These are phyloP conservation scores for Hirundo rustica DNA, from an alignment of 2,797 vertebrate genomes.

Conservation along the genomic window DNA sequence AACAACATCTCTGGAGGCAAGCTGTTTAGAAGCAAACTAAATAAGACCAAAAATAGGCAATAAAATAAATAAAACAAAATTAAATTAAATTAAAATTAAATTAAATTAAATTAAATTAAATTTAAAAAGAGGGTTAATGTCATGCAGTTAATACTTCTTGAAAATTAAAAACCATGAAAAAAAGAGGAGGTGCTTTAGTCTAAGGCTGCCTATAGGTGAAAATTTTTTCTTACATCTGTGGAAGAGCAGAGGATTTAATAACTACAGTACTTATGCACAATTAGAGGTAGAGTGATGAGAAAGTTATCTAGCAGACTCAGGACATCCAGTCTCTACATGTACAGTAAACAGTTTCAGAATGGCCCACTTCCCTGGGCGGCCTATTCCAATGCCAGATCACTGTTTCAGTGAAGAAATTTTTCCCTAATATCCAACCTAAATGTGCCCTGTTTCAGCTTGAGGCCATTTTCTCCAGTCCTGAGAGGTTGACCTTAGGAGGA, in stretches of 20 bases:
- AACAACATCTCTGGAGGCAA: background rate
- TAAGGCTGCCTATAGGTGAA: background rate
- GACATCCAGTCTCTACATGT: background rate
- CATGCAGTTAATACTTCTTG: background rate
- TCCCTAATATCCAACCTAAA: no score
- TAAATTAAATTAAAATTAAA: background rate
- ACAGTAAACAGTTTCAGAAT: background rate
- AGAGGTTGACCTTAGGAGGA: background rate
- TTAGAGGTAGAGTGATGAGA: background rate
- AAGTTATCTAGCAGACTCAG: background rate
- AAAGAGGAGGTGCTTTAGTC: background rate
- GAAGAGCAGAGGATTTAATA: background rate
- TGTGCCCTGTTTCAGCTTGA: background rate
- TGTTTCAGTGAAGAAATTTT: background rate
- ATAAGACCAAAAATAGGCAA: rapidly evolving
- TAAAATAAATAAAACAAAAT: background rate
- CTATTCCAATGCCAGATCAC: background rate
- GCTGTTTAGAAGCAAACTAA: background rate
- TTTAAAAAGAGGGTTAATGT: background rate
- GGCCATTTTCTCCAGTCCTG: background rate
- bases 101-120: background rate
- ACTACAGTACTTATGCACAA: background rate
- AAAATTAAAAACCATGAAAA: background rate
- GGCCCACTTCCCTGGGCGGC: background rate
- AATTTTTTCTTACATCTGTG: background rate